Conservation (phyloP, 2,888 invertebrate genomes). For the Coelopa pilipes region DNA sequence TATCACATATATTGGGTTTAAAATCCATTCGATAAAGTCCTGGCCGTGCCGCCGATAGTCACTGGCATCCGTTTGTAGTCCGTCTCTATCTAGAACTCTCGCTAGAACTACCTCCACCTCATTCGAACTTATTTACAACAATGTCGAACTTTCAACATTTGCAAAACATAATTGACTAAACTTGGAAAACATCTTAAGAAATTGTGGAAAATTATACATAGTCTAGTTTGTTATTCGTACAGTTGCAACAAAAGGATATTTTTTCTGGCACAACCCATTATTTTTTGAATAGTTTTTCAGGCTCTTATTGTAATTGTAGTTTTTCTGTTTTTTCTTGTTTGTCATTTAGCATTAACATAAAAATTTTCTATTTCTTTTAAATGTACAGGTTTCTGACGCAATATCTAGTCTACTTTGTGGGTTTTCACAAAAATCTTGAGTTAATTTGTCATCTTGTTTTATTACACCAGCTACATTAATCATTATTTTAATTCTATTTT, state of each 20-base stretch:
- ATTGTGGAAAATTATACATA: background rate
- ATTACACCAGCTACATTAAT: background rate
- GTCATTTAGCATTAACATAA: conserved; percentile 17
- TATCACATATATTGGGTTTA: background rate
- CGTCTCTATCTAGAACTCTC: background rate
- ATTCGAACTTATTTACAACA: conserved; percentile 6
- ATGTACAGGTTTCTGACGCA: background rate
- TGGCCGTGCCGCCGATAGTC: conserved; percentile 21
- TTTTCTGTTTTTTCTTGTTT: conserved; percentile 8
- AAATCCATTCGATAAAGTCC: background rate
- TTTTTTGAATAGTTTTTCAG: conserved; percentile 14
- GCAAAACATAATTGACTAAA: conserved; percentile 7
- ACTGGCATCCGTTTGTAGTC: background rate
- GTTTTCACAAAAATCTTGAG: background rate
- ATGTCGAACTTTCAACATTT: background rate
- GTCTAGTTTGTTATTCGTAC: background rate
- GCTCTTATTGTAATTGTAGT: background rate
- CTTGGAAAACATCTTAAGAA: background rate
- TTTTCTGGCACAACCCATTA: conserved; percentile 31
- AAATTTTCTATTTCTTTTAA: conserved; percentile 20
- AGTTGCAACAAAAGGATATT: conserved; percentile 13
- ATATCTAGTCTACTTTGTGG: background rate
- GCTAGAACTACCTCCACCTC: too few species aligned
- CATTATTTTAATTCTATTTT: conserved; percentile 4
- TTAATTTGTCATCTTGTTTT: background rate